A percentile compares a stretch with the other conserved stretches of the same genome.
These are phyloP conservation scores for Yponomeuta plumbellus DNA, from an alignment of 2,888 invertebrate species.

Conservation along the genomic window DNA sequence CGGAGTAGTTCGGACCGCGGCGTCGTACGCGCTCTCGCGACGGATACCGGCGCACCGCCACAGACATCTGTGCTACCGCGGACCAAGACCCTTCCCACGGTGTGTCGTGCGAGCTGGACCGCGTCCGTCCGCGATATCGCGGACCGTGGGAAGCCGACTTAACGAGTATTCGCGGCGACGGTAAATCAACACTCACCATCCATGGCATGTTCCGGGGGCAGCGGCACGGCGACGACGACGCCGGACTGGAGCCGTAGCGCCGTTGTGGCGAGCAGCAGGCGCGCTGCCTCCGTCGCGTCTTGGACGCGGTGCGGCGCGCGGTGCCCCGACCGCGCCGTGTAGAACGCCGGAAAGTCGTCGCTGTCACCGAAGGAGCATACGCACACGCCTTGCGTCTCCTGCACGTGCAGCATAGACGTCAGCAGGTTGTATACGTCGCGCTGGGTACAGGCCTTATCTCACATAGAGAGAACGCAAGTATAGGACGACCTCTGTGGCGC, in stretches of 20 bases:
- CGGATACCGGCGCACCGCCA: no score
- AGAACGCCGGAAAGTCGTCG: conserved; percentile 94
- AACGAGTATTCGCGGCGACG: not conserved
- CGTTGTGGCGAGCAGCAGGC: conserved; percentile 76
- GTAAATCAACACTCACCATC: conserved; percentile 48
- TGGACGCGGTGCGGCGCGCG: conserved; percentile 83
- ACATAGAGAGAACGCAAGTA: no score
- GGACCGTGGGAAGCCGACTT: no score
- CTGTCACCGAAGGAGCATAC: conserved; percentile 86
- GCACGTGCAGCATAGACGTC: conserved; percentile 18
- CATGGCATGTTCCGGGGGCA: conserved; percentile 84
- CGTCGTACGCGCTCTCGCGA: no score
- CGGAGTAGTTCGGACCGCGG: no score
- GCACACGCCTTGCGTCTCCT: conserved; percentile 97
- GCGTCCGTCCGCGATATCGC: no score
- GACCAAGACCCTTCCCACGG: no score
- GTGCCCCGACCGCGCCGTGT: conserved; percentile 85
- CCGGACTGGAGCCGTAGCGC: conserved; percentile 80
- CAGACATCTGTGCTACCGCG: no score
- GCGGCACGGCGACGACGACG: conserved; percentile 92
- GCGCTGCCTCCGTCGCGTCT: conserved; percentile 82
- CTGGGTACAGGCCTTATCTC: not conserved
- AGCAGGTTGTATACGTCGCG: not conserved
- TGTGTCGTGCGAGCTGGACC: no score
- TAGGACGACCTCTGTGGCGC: no score